Conservation (phyloP, 2,888 invertebrate species). For the Creontiades dilutus region DNA sequence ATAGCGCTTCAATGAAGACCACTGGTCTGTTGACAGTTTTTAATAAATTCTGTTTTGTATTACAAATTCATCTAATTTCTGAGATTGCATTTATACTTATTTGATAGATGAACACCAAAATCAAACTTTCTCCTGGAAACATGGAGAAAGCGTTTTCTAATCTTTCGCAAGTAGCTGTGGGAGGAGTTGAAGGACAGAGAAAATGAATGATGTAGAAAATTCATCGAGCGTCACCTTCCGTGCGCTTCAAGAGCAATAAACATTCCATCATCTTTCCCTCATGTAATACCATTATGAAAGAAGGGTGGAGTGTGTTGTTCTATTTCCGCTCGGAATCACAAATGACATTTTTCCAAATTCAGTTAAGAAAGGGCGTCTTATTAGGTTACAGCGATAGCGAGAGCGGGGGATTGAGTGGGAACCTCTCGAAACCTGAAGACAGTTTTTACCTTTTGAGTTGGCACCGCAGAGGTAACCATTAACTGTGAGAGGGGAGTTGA, state of each 20-base stretch:
- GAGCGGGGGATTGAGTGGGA: neutral
- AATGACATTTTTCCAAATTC: slow-evolving; percentile 47
- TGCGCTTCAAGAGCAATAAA: slow-evolving; percentile 44
- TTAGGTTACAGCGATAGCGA: slow-evolving; percentile 51
- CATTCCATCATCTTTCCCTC: slow-evolving; percentile 59
- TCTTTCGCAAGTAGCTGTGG: neutral
- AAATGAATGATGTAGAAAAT: slow-evolving; percentile 9
- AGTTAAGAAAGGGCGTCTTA: slow-evolving; percentile 51
- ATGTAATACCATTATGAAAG: slow-evolving; percentile 50
- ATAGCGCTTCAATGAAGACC: too few species aligned
- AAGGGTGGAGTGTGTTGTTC: slow-evolving; percentile 42
- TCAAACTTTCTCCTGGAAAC: neutral
- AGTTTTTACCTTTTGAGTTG: slow-evolving; percentile 63
- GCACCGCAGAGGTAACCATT: slow-evolving; percentile 64
- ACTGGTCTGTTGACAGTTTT: too few species aligned
- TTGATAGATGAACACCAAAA: too few species aligned
- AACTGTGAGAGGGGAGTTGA: slow-evolving; percentile 62
- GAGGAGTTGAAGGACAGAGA: neutral
- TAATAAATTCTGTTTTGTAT: too few species aligned
- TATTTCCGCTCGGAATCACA: slow-evolving; percentile 46
- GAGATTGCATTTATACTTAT: too few species aligned
- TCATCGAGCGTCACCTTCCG: slow-evolving; percentile 42
- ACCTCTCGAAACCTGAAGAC: slow-evolving; percentile 52
- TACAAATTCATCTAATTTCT: too few species aligned
- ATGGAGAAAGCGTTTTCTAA: neutral